Evolutionary conservation across 1,140 invertebrate species (phyloP), one percentile per base, ranked within the genome.

Genomic region (Semibalanus balanoides): DNA sequence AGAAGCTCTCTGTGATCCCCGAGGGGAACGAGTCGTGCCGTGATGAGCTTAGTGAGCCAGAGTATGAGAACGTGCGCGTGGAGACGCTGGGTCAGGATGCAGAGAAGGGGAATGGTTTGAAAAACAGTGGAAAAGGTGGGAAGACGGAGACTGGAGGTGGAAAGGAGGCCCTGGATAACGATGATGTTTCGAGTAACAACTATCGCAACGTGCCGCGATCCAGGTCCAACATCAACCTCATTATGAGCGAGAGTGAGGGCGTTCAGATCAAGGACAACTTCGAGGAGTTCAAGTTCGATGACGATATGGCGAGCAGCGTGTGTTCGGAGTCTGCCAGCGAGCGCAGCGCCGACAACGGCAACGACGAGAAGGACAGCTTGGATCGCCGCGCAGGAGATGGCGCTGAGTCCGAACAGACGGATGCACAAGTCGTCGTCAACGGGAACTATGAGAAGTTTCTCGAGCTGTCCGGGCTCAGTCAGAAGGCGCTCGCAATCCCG

Each of bases 361-460:
- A 25, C 51, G 51, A 64, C 51, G 51, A 64, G 51, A 64, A 64
- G 11, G 1, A 25, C 14, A 64, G 51, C 51, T 64, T 64, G 11
- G 51, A 64, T 19, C 51, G 51, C 14, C 51, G 51, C 51, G 51
- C 51, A 25, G 51, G 51, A 64, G 51, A 64, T 64, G 51, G 51
- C 51, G 51, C 51, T 25, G 51, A 64, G 51, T 64, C 51, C 51
- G 51, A 64, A 25, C 51, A 64, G 51, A 64, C 9, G 7, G 51
- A 64, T 19, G 9, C 14, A 7, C 7, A 64, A 64, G 51, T 64
- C 14, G 51, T 64, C 14, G 22, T 64, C 51, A 64, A 64, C 51
- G 51, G 51, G 19, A 72, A 72, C 70, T 72, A 72, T 29, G 70
- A 72, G 9, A 72, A 72, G 70, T 72, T 72, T 22, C 70, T 72